Evolutionary conservation across 2,797 vertebrate species (phyloP).

Genomic region (Halcyon smyrnensis): DNA sequence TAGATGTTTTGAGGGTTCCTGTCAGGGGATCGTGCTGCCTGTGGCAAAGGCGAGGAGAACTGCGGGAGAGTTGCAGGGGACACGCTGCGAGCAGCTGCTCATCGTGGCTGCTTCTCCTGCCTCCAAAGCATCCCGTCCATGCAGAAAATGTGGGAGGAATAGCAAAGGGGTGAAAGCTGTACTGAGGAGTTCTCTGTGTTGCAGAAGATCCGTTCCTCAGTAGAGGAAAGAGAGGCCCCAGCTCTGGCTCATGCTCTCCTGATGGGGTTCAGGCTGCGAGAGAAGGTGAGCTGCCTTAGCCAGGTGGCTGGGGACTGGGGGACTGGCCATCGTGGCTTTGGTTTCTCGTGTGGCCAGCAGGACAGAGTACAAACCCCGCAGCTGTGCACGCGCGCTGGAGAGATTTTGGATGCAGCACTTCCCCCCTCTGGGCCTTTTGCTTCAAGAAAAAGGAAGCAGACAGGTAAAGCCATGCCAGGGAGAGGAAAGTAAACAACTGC

Average conservation of each 20-base stretch:
- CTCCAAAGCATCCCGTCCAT: background rate
- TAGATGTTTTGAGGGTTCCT: conserved; percentile 14
- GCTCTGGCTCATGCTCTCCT: background rate
- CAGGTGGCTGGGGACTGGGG: background rate
- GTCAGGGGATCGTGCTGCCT: background rate
- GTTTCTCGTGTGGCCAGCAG: background rate
- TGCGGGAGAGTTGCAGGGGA: background rate
- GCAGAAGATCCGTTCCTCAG: background rate
- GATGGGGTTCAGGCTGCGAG: background rate
- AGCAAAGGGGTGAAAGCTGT: background rate
- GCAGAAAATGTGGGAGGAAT: background rate
- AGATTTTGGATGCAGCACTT: background rate
- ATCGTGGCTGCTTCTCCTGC: background rate
- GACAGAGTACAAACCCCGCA: background rate
- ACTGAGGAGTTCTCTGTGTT: background rate
- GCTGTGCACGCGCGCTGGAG: background rate
- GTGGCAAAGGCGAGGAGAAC: background rate
- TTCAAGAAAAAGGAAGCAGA: background rate
- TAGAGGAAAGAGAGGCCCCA: background rate
- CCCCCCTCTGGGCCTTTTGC: background rate
- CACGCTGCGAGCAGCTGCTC: background rate
- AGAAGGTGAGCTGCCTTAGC: background rate
- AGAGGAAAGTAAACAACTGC: conserved; percentile 10
- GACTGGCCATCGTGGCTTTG: background rate
- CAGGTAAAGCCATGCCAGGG: background rate